Conservation (phyloP, 1,140 invertebrate genomes). For the Bombus soroeensis region DNA sequence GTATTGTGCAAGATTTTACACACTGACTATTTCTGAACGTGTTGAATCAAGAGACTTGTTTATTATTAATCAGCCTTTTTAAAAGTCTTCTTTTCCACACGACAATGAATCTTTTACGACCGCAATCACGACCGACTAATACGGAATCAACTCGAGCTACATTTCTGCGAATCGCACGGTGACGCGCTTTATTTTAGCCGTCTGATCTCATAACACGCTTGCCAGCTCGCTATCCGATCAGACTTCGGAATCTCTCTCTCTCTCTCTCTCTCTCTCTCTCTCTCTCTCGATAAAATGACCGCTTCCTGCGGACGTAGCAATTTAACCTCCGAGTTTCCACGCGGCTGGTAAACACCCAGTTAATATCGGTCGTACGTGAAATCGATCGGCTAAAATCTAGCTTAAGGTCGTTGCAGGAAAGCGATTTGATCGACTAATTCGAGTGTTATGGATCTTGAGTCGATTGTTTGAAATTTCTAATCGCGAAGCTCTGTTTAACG, state of each 20-base stretch:
- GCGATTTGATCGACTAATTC: not conserved
- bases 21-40: not conserved
- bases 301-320: not conserved
- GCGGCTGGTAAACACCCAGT: not conserved
- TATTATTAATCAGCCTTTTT: constrained; percentile 30
- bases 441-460: not conserved
- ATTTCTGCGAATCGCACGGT: constrained; percentile 18
- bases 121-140: constrained; percentile 50
- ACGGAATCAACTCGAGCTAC: constrained; percentile 1
- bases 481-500: not conserved
- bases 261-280: not conserved
- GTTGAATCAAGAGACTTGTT: constrained; percentile 16
- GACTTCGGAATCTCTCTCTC: constrained; percentile 2
- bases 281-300: not conserved
- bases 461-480: not conserved
- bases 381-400: not conserved
- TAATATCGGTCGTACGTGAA: not conserved
- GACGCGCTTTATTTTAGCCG: constrained; percentile 42
- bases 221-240: not conserved
- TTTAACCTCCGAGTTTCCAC: constrained; percentile 1
- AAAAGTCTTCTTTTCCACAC: constrained; percentile 29
- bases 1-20: too few relatives aligned
- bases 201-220: constrained; percentile 8
- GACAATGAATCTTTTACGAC: not conserved
- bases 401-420: not conserved